These are phyloP conservation scores for Melierax canorus DNA, from an alignment of 2,113 vertebrate genomes.

Conservation along the genomic window DNA sequence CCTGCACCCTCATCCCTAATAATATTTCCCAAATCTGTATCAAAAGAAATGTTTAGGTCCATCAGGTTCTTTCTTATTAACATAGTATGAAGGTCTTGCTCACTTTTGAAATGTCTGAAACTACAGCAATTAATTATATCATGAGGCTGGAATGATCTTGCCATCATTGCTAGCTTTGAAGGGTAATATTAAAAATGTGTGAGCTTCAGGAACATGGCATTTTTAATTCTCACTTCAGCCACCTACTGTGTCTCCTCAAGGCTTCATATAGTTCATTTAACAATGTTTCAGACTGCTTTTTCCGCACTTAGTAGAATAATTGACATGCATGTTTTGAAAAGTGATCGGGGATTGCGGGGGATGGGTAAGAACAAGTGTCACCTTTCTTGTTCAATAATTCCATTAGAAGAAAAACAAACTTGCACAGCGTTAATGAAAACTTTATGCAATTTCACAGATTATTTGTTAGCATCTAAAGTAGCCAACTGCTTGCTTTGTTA, in stretches of 20 bases:
- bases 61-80: neutral
- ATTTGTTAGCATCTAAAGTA: too few relatives aligned
- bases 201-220: constrained; percentile 9
- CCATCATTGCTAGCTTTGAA: constrained; percentile 45
- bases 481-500: neutral
- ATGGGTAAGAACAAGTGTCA: neutral
- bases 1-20: neutral
- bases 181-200: constrained; percentile 19
- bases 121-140: constrained; percentile 54
- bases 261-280: neutral
- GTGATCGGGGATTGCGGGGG: neutral
- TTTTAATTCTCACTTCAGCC: constrained; percentile 63
- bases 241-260: constrained; percentile 41
- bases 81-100: neutral
- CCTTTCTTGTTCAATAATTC: neutral
- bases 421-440: neutral
- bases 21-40: neutral
- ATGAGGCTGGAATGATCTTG: constrained; percentile 10
- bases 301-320: neutral
- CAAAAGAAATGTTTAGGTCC: constrained; percentile 28
- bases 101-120: constrained; percentile 54
- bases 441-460: neutral
- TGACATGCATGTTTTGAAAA: neutral
- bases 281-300: neutral
- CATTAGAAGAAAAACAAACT: neutral